These are phyloP conservation scores for Pogonognathellus flavescens DNA, from an alignment of 1,140 invertebrate genomes.

Conservation along the genomic window DNA sequence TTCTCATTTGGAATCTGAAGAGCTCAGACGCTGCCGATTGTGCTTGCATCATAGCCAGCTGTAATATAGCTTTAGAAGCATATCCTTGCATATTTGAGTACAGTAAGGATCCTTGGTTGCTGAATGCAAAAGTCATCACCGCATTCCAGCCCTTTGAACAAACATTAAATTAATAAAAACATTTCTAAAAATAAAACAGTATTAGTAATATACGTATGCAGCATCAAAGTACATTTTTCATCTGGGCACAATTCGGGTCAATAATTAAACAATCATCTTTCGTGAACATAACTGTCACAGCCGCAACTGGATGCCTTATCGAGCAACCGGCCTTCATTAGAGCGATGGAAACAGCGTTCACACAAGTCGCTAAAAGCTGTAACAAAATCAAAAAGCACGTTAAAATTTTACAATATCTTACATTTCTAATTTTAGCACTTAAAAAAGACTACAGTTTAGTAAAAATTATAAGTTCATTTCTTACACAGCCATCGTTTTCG, in stretches of 20 bases:
- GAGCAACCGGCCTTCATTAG: slow-evolving; percentile 60
- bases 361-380: slow-evolving; percentile 57
- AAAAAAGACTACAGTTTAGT: not conserved
- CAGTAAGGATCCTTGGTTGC: slow-evolving; percentile 45
- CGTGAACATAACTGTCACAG: slow-evolving; percentile 54
- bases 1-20: slow-evolving; percentile 48
- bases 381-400: slow-evolving; percentile 18
- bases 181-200: not conserved
- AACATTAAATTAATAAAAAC: not conserved
- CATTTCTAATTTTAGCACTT: too few species aligned
- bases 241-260: slow-evolving; percentile 57
- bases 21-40: slow-evolving; percentile 28
- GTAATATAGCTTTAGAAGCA: slow-evolving; percentile 19
- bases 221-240: slow-evolving; percentile 40
- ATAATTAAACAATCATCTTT: slow-evolving; percentile 55
- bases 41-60: slow-evolving; percentile 4
- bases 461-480: not conserved
- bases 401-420: too few species aligned
- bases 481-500: slow-evolving; percentile 66
- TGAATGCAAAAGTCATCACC: slow-evolving; percentile 53
- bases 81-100: slow-evolving; percentile 51
- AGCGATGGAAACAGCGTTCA: slow-evolving; percentile 60
- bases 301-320: slow-evolving; percentile 54
- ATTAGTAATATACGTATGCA: not conserved
- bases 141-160: slow-evolving; percentile 44